Base-by-base conservation (phyloP, 2,888 invertebrate species). In the Melanchra persicariae region DNA sequence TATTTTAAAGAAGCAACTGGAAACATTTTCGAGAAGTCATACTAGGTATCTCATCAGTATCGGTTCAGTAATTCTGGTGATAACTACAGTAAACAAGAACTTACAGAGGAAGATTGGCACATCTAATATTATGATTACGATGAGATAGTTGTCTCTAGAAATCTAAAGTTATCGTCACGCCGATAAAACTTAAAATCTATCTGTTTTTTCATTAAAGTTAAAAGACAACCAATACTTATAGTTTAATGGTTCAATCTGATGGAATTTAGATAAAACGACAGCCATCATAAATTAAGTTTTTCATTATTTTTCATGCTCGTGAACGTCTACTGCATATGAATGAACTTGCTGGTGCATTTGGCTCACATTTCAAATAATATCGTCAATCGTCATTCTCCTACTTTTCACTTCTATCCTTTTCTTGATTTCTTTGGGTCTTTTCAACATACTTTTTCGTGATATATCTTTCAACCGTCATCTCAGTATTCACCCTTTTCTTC, bases 91-190 rank as follows among this genome's bases (percentile, higher is more conserved):
- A 2, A 65, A 54, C 30, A 45, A 49, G n/a, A 47, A 26, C 26
- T 59, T 24, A 15, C 47, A 47, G 22, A 63, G 6, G 26, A 59
- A 80, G 24, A 79, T 79, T 79, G 47, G 17, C 62, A 60, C 37
- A 63, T 59, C 24, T 74, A 17, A 64, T 37, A 26, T 47, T 40
- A 47, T 9, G 22, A 26, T 47, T 49, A n/a, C 15, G 40, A 49
- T 66, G 47, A 66, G 26, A 66, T 40, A 40, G 10, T 26, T n/a
- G 9, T 54, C 47, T 37, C 17, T 19, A 37, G 37, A 45, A 30
- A 52, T 45, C 26, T 30, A 9, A 22, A 54, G 19, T 37, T 26
- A 58, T 22, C 34, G n/a, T 2, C 2, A n/a, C 10, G 47, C 34
- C 37, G 15, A 62, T 62, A 49, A 47, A 52, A 49, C 5, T 43